Percentiles rank a stretch among this genome's conserved stretches.
These are phyloP conservation scores for Cactoblastis cactorum DNA, from an alignment of 2,888 invertebrate genomes.

Conservation along the genomic window DNA sequence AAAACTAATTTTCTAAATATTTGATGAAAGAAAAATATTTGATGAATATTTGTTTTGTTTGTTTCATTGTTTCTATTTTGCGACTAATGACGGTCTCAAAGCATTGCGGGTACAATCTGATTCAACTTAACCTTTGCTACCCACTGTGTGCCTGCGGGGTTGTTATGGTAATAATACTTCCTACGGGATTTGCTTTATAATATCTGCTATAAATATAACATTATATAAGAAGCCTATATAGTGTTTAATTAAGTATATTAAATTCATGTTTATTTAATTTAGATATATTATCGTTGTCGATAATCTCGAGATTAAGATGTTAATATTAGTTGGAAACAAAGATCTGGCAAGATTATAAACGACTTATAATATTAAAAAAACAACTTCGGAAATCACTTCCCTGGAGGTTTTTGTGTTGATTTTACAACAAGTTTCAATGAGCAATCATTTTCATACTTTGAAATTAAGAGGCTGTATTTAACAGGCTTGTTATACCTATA, in stretches of 20 bases:
- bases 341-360: no score
- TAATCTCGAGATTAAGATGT: no score
- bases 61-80: not conserved
- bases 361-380: no score
- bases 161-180: slow-evolving; percentile 24
- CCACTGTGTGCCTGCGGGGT: slow-evolving; percentile 39
- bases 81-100: slow-evolving; percentile 21
- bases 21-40: not conserved
- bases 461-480: no score
- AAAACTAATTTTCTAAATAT: not conserved
- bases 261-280: not conserved
- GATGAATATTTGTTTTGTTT: not conserved
- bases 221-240: no score
- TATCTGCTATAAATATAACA: not conserved
- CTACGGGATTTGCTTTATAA: not conserved
- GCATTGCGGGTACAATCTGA: slow-evolving; percentile 59
- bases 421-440: no score
- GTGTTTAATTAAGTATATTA: not conserved
- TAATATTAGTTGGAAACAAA: no score
- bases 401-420: no score
- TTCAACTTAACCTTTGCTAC: slow-evolving; percentile 54
- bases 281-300: no score
- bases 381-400: no score
- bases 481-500: no score
- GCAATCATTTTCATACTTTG: no score